Evolutionary conservation across 2,797 vertebrate genomes (phyloP).

Genomic region (Gambelia wislizenii): DNA sequence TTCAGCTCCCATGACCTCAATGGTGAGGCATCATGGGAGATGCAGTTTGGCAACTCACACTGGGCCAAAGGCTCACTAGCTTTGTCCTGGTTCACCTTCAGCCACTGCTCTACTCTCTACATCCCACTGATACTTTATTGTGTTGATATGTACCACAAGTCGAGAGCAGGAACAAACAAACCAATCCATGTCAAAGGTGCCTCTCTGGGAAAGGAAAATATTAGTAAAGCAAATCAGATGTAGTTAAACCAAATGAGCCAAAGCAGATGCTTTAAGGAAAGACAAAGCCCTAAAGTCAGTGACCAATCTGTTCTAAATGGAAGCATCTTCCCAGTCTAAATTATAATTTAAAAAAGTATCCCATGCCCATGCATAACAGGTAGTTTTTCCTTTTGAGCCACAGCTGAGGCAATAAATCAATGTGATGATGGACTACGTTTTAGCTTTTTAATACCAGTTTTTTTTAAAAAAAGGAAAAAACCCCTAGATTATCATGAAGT

Average conservation of each 20-base stretch:
- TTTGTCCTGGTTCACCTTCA: too few species aligned
- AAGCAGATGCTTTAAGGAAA: not conserved
- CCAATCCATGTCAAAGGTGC: not conserved
- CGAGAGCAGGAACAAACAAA: not conserved
- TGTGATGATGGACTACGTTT: too few species aligned
- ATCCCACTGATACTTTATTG: not conserved
- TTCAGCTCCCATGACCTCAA: not conserved
- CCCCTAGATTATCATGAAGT: not conserved
- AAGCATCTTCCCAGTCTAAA: not conserved
- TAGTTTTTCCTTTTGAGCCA: not conserved
- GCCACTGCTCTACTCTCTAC: not conserved
- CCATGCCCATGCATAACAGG: not conserved
- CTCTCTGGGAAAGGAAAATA: not conserved
- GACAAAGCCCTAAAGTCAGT: not conserved
- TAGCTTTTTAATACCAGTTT: too few species aligned
- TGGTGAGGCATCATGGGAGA: not conserved
- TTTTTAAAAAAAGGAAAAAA: not conserved
- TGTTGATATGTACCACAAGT: not conserved
- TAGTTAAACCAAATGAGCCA: not conserved
- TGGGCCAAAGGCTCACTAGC: too few species aligned
- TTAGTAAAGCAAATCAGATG: not conserved
- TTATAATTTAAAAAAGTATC: not conserved
- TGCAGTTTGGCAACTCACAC: not conserved
- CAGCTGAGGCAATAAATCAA: not conserved
- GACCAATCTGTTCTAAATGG: not conserved